A percentile compares a stretch with the other conserved stretches of the same genome.
Conservation (phyloP, 2,888 invertebrate species). For the Mimachlamys varia region DNA sequence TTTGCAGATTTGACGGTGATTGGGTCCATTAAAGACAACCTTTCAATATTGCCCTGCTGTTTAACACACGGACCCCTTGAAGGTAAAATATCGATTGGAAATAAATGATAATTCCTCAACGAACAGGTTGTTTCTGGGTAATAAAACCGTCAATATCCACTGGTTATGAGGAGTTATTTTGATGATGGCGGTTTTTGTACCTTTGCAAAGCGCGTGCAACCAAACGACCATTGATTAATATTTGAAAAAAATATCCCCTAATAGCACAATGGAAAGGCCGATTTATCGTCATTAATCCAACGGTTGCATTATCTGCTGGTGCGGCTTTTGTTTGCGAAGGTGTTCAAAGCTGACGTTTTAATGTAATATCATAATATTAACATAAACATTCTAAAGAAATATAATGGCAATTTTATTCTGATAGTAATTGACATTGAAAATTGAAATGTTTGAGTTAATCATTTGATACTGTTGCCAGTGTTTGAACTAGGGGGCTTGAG, state of each 20-base stretch:
- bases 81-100: neutral
- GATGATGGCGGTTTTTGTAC: neutral
- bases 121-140: neutral
- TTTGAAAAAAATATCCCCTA: neutral
- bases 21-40: too few relatives aligned
- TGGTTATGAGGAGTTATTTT: neutral
- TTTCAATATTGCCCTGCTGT: neutral
- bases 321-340: neutral
- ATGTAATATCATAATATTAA: neutral
- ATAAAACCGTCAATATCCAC: neutral
- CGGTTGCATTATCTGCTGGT: neutral
- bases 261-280: neutral
- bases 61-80: neutral
- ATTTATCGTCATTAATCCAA: neutral
- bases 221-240: neutral
- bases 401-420: neutral
- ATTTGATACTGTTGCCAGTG: neutral
- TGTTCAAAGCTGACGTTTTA: conserved; percentile 25
- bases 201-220: neutral
- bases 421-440: neutral
- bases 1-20: too few relatives aligned
- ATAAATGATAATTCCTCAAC: neutral
- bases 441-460: conserved; percentile 9
- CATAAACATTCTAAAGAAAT: conserved; percentile 6
- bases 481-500: neutral